Percentiles rank a stretch among this genome's conserved stretches.
Conservation (phyloP, 2,888 invertebrate species). For the Ceriagrion tenellum region DNA sequence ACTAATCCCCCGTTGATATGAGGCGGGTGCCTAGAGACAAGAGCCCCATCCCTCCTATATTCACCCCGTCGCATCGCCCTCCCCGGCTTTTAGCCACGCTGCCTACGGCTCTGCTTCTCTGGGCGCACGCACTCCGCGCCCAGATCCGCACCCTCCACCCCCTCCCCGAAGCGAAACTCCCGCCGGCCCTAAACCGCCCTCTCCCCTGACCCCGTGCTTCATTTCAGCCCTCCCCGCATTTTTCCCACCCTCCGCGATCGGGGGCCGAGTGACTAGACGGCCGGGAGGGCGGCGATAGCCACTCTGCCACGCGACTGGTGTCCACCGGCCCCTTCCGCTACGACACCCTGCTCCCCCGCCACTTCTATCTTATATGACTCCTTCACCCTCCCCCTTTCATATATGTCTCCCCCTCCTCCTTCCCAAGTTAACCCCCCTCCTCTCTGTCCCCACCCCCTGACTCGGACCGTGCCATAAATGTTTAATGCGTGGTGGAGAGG, state of each 20-base stretch:
- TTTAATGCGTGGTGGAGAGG: slow-evolving; percentile 52
- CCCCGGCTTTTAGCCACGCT: background rate
- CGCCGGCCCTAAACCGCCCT: background rate
- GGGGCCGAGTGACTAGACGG: slow-evolving; percentile 27
- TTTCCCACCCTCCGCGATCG: slow-evolving; percentile 10
- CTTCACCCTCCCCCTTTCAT: background rate
- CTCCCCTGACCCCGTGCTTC: background rate
- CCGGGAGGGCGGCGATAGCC: slow-evolving; percentile 57
- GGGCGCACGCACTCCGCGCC: background rate
- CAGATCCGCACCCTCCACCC: background rate
- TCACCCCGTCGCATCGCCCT: background rate
- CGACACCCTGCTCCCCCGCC: slow-evolving; percentile 21
- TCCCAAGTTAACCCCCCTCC: background rate
- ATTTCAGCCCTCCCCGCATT: background rate
- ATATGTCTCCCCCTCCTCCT: background rate
- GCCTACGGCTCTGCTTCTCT: background rate
- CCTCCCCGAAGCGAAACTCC: background rate
- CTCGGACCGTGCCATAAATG: slow-evolving; percentile 53
- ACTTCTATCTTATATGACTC: background rate
- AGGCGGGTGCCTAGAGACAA: slow-evolving; percentile 63
- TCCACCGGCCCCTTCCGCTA: slow-evolving; percentile 40
- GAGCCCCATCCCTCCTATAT: background rate
- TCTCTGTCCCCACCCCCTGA: background rate
- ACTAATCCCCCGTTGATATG: slow-evolving; percentile 64
- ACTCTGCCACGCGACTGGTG: slow-evolving; percentile 52